These are phyloP conservation scores for Mantis religiosa DNA, from an alignment of 2,888 invertebrate genomes.

Conservation along the genomic window DNA sequence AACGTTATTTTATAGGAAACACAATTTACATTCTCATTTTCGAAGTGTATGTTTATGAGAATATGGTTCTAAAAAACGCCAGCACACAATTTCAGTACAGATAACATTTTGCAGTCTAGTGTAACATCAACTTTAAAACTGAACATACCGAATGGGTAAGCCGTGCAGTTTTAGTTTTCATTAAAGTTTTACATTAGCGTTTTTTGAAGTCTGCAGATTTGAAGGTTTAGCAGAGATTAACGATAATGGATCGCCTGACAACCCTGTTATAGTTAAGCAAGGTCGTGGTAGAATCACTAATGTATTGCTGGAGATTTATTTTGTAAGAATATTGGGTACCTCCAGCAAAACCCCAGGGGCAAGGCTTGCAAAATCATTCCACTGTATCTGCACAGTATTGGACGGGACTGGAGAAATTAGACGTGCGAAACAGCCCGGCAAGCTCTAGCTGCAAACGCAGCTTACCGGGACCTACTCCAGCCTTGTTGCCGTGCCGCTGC, in stretches of 20 bases:
- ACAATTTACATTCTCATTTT: too few relatives aligned
- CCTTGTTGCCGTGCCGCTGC: background rate
- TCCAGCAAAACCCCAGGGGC: background rate
- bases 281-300: background rate
- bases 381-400: background rate
- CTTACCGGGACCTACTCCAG: slow-evolving; percentile 7
- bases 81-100: too few relatives aligned
- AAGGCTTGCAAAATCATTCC: background rate
- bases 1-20: too few relatives aligned
- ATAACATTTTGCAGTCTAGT: too few relatives aligned
- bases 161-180: too few relatives aligned
- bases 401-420: background rate
- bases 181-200: too few relatives aligned
- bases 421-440: slow-evolving; percentile 3
- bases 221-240: too few relatives aligned
- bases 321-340: background rate
- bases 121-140: too few relatives aligned
- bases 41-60: too few relatives aligned
- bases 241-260: background rate
- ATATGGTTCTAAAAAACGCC: too few relatives aligned
- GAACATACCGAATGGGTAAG: too few relatives aligned
- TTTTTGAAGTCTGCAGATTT: too few relatives aligned
- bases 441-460: background rate
- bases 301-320: background rate
- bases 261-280: background rate